Evolutionary conservation across 2,113 vertebrate genomes (phyloP).

Genomic region (Megatriorchis doriae): DNA sequence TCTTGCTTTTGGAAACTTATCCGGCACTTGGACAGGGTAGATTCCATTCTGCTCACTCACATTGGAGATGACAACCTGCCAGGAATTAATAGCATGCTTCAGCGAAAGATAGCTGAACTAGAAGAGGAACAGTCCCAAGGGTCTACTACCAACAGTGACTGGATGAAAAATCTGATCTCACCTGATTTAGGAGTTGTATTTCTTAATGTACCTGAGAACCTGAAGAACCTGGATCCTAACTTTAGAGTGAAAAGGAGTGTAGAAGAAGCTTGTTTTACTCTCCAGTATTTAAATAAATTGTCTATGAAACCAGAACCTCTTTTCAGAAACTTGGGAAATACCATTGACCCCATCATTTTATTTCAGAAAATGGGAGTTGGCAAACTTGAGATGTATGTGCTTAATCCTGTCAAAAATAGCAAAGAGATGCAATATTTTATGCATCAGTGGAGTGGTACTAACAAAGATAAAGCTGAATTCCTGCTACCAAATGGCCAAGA

Average conservation of each 20-base stretch:
- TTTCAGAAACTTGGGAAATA: slow-evolving; percentile 80
- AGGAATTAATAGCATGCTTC: slow-evolving; percentile 92
- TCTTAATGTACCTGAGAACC: slow-evolving; percentile 87
- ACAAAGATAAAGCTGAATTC: slow-evolving; percentile 86
- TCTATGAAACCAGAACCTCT: slow-evolving; percentile 88
- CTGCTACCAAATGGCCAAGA: slow-evolving; percentile 87
- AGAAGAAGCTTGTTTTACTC: slow-evolving; percentile 85
- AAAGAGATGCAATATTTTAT: slow-evolving; percentile 95
- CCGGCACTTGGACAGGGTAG: slow-evolving; percentile 89
- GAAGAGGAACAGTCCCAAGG: slow-evolving; percentile 93
- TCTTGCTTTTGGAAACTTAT: slow-evolving; percentile 97
- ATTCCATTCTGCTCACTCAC: slow-evolving; percentile 92
- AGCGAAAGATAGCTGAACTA: slow-evolving; percentile 86
- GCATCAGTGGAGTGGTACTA: slow-evolving; percentile 93
- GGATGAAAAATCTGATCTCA: slow-evolving; percentile 95
- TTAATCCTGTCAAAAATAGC: slow-evolving; percentile 91
- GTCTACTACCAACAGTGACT: slow-evolving; percentile 89
- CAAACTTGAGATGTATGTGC: slow-evolving; percentile 95
- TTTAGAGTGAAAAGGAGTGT: slow-evolving; percentile 81
- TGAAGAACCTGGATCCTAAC: slow-evolving; percentile 82
- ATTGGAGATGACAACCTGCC: slow-evolving; percentile 90
- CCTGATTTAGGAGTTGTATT: slow-evolving; percentile 92
- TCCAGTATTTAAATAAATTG: slow-evolving; percentile 86
- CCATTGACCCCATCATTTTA: slow-evolving; percentile 86
- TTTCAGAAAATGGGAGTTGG: slow-evolving; percentile 98